phyloP scores from a whole-genome alignment of 2,888 invertebrate genomes.

The Drosophila hamatofila region DNA sequence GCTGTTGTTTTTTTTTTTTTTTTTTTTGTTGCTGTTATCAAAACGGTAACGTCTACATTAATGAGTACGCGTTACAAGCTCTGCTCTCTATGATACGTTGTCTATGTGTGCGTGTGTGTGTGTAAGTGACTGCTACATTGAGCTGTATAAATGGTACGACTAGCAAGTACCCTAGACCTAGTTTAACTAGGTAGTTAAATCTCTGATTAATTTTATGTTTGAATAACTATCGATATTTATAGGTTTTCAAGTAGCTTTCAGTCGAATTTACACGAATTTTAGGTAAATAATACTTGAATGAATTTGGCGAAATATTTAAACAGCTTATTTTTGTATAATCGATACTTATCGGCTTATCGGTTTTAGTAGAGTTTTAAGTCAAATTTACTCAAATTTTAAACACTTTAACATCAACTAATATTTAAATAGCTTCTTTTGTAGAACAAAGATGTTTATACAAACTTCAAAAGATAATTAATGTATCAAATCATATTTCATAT shows the following conservation, averaged over 20 bases:
- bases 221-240: neutral
- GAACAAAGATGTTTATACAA: too few relatives aligned
- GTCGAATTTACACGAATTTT: neutral
- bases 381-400: too few relatives aligned
- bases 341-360: too few relatives aligned
- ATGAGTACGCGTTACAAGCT: conserved; percentile 42
- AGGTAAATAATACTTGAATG: neutral
- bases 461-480: too few relatives aligned
- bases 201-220: neutral
- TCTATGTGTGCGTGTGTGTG: neutral
- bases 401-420: too few relatives aligned
- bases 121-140: conserved; percentile 7
- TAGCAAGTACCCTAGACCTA: neutral
- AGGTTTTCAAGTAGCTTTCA: neutral
- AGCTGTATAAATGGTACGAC: neutral
- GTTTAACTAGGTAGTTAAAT: neutral
- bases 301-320: too few relatives aligned
- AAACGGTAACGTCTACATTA: conserved; percentile 48
- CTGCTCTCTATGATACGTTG: neutral
- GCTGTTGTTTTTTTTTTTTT: conserved; percentile 49
- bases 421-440: too few relatives aligned
- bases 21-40: conserved; percentile 60
- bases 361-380: too few relatives aligned
- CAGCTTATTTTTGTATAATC: too few relatives aligned
- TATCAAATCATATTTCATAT: too few relatives aligned